Base-by-base conservation (phyloP, 2,797 vertebrate species). In the Merluccius polli region DNA sequence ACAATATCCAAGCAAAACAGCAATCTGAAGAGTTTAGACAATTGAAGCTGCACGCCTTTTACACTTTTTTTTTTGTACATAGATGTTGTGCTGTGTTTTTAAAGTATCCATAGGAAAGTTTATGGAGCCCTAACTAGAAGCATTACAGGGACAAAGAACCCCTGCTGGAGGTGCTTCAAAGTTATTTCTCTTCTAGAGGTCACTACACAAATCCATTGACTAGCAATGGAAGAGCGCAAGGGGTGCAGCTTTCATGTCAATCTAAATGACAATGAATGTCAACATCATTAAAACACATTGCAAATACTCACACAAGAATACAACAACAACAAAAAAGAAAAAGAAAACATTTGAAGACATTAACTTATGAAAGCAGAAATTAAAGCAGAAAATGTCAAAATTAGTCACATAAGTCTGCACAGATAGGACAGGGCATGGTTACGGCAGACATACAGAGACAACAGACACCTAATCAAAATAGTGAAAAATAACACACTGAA, bases 291-390 rank as follows among this genome's bases (percentile, higher is more conserved):
- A 32, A 69, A 18, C 67, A 52, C 24, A 67, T 71, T 75, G 70
- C 9, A 86, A 87, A 91, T 90, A 92, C 90, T 90, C 90, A 91
- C 91, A 84, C 84, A 81, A 77, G 24, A 72, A 29, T 8, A 38
- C 12, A 32, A 69, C 13, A 32, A 69, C 13, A 18, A 84, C 78
- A 82, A 81, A 70, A 84, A 84, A 81, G 70, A 77, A 10, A 84
- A 82, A 36, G 82, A 79, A 63, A 78, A 82, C 81, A 82, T 75
- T 89, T 87, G 86, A 41, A 75, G 84, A 79, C 77, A 83, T 85
- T 80, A 83, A 83, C 74, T 81, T 77, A 87, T 78, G 59, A 90
- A 81, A 89, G 78, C 83, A 76, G 79, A 90, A 84, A 91, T 84
- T 86, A 89, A 90, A 90, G 78, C 82, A 90, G 81, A 92, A 89